Evolutionary conservation across 1,140 invertebrate genomes (phyloP).

Genomic region (Nasonia vitripennis): DNA sequence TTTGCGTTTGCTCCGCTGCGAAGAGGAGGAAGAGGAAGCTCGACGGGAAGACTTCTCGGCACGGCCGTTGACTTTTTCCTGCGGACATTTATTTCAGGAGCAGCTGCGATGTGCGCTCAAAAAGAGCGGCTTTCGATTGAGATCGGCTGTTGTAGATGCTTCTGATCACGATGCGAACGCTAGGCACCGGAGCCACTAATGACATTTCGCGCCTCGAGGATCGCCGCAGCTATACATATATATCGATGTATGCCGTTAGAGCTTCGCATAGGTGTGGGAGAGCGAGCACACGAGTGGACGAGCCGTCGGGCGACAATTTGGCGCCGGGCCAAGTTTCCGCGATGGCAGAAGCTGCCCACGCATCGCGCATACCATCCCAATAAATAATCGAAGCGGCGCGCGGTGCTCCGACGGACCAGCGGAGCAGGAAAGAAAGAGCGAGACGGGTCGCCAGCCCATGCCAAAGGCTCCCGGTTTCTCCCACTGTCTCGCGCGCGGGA

Average conservation of each 20-base stretch:
- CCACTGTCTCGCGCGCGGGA: neutral
- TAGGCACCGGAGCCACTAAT: no score
- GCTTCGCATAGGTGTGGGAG: constrained; percentile 11
- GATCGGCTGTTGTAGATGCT: no score
- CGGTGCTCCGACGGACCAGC: neutral
- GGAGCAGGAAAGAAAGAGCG: constrained; percentile 23
- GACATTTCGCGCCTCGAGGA: neutral
- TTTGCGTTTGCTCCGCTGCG: no score
- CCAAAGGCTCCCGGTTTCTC: constrained; percentile 50
- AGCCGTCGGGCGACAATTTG: constrained; percentile 67
- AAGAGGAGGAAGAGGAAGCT: no score
- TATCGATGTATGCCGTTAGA: no score
- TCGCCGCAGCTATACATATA: neutral
- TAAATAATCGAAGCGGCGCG: constrained; percentile 71
- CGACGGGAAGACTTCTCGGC: no score
- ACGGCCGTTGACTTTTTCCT: no score
- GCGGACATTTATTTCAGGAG: no score
- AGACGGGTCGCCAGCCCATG: neutral
- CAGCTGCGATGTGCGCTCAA: neutral
- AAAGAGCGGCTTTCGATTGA: no score
- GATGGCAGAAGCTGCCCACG: constrained; percentile 64
- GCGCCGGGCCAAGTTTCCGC: constrained; percentile 64
- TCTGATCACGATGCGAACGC: no score
- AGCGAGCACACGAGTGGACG: constrained; percentile 50
- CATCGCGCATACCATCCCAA: constrained; percentile 71